Percentiles rank a stretch among this genome's conserved stretches.
phyloP scores from a whole-genome alignment of 2,113 vertebrate genomes.

The Prietella phreatophila region DNA sequence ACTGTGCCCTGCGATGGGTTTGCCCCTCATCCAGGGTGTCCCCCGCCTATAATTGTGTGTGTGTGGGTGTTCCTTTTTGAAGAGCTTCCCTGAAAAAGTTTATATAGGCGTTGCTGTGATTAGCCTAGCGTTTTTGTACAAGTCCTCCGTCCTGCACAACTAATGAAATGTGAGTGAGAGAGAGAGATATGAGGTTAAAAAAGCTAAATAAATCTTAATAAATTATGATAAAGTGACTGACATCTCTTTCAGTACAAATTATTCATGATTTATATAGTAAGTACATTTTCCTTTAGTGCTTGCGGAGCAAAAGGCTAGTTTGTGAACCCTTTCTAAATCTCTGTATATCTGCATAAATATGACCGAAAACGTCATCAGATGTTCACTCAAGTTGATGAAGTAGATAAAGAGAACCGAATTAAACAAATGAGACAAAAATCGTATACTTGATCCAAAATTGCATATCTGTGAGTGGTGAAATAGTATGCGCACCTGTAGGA shows the following conservation, averaged over 20 bases:
- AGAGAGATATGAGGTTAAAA: conserved; percentile 18
- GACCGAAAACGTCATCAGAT: too few species aligned
- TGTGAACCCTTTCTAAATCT: neutral
- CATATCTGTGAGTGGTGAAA: too few species aligned
- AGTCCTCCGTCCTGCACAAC: neutral
- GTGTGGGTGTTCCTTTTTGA: neutral
- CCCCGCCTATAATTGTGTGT: too few species aligned
- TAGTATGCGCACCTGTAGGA: too few species aligned
- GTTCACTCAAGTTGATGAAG: too few species aligned
- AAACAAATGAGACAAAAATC: too few species aligned
- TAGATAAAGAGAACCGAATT: too few species aligned
- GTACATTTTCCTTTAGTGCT: conserved; percentile 60
- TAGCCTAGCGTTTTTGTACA: conserved; percentile 30
- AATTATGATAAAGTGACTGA: conserved; percentile 72
- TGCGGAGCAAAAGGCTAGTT: conserved; percentile 34
- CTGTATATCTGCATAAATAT: too few species aligned
- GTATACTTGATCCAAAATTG: too few species aligned
- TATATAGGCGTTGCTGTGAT: conserved; percentile 27
- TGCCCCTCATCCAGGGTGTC: too few species aligned
- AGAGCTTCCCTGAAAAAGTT: neutral
- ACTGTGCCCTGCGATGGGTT: too few species aligned
- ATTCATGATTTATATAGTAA: conserved; percentile 68
- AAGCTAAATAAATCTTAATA: conserved; percentile 63
- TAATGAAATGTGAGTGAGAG: conserved; percentile 29
- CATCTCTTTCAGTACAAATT: conserved; percentile 68